A percentile compares a stretch with the other conserved stretches of the same genome.
Evolutionary conservation across 2,113 vertebrate species (phyloP).

Genomic region (Megaleporinus macrocephalus): DNA sequence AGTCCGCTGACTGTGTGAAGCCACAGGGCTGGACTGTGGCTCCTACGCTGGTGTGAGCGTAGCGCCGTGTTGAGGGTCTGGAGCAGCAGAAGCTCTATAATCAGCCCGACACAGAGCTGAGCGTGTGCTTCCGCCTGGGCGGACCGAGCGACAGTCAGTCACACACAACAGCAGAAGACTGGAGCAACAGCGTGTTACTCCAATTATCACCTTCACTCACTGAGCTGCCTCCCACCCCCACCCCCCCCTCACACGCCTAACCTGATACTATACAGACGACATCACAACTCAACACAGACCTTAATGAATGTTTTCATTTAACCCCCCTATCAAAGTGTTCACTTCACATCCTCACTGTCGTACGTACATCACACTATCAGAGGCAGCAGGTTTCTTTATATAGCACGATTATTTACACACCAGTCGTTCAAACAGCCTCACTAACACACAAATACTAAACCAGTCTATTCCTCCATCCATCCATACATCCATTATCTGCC

Average conservation of each 20-base stretch:
- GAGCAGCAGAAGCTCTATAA: constrained; percentile 13
- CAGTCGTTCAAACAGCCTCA: too few species aligned
- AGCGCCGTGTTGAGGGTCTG: too few species aligned
- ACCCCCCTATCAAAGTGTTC: too few species aligned
- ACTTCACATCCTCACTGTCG: too few species aligned
- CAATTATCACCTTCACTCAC: constrained; percentile 22
- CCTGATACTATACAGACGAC: background rate
- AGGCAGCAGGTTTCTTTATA: too few species aligned
- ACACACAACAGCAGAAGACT: constrained; percentile 19
- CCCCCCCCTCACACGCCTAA: background rate
- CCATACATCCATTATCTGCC: too few species aligned
- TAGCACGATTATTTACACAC: too few species aligned
- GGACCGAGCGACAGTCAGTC: constrained; percentile 7
- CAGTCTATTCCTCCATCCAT: too few species aligned
- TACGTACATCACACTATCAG: too few species aligned
- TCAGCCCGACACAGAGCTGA: constrained; percentile 13
- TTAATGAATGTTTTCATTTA: background rate
- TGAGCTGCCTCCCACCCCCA: background rate
- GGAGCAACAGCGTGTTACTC: constrained; percentile 9
- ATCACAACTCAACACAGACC: background rate
- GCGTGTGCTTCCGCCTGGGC: background rate
- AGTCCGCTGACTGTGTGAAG: too few species aligned
- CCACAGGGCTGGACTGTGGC: background rate
- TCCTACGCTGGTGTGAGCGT: background rate
- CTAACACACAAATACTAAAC: too few species aligned